Base-by-base conservation (phyloP, 2,797 vertebrate species). In the Lagocephalus sceleratus region DNA sequence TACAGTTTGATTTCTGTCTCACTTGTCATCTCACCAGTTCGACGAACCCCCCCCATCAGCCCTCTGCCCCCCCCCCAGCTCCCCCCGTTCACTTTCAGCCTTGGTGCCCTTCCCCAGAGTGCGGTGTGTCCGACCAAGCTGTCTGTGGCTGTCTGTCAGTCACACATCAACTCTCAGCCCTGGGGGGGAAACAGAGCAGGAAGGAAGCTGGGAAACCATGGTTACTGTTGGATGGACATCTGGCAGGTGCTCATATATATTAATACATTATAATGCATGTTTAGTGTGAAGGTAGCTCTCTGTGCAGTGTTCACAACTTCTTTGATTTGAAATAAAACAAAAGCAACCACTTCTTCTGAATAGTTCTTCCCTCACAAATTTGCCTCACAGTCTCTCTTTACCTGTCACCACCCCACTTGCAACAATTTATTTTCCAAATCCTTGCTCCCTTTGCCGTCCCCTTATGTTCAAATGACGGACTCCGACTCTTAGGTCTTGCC, bases 121-220 rank as follows among this genome's bases (percentile, higher is more conserved):
- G 71, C 41, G 55, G 73, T 80, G 81, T 82, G 78, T 84, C 79
- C 78, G 76, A 83, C 81, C 77, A 60, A 75, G 77, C 85, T 87
- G 83, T 85, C 83, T 69, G n/a, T 54, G 65, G 73, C 86, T 82
- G 84, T 79, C 85, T 62, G 75, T 88, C 86, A 87, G 76, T 85
- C 83, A 78, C 78, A 77, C 65, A 60, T 87, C 86, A 85, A 71
- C 78, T 74, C 68, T 54, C 43, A 63, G 75, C 68, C 78, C 68
- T 75, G 22, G 20, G 76, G 75, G 74, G 79, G 59, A 63, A 56
- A 62, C 35, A 51, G 47, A 71, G 66, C 49, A 21, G 54, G 61
- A 71, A 51, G 40, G 51, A 63, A 60, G 43, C 51, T 53, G 47
- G 42, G 42, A 38, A 32, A 56, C 40, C 59, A 42, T 8, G 22